Percentiles rank a stretch among this genome's conserved stretches.
Evolutionary conservation across 2,113 vertebrate genomes (phyloP).

Genomic region (Platichthys flesus): DNA sequence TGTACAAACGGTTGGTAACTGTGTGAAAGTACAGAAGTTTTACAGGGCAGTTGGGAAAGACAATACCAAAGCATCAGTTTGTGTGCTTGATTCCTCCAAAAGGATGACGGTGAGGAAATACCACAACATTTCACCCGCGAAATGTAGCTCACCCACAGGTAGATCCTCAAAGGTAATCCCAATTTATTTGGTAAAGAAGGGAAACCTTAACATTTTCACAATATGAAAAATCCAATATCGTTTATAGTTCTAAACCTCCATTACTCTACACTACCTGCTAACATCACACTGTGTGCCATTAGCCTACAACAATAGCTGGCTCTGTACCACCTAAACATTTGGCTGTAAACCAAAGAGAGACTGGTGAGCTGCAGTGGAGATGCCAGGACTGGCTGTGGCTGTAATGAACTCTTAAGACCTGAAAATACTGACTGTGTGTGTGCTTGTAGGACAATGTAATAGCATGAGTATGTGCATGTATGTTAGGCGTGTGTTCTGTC

Average conservation of each 20-base stretch:
- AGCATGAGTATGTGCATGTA: not conserved
- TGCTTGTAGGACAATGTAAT: not conserved
- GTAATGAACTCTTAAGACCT: constrained; percentile 71
- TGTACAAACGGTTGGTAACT: not conserved
- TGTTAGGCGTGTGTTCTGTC: not conserved
- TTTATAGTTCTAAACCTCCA: constrained; percentile 57
- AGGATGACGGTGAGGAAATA: constrained; percentile 11
- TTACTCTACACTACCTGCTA: constrained; percentile 43
- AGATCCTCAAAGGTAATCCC: constrained; percentile 9
- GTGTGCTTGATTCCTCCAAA: not conserved
- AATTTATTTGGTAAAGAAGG: constrained; percentile 42
- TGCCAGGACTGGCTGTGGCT: constrained; percentile 62
- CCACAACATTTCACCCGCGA: constrained; percentile 18
- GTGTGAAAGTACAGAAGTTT: not conserved
- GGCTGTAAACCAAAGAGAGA: constrained; percentile 59
- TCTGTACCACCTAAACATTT: constrained; percentile 60
- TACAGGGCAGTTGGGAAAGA: not conserved
- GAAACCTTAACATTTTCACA: constrained; percentile 66
- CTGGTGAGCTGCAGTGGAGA: constrained; percentile 54
- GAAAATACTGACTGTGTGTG: constrained; percentile 33
- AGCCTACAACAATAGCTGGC: constrained; percentile 61
- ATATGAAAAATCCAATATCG: constrained; percentile 67
- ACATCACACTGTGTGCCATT: constrained; percentile 69
- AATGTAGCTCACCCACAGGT: constrained; percentile 36
- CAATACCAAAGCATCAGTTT: not conserved